Evolutionary conservation across 2,113 vertebrate species (phyloP).

Genomic region (Chlamydotis undulata): DNA sequence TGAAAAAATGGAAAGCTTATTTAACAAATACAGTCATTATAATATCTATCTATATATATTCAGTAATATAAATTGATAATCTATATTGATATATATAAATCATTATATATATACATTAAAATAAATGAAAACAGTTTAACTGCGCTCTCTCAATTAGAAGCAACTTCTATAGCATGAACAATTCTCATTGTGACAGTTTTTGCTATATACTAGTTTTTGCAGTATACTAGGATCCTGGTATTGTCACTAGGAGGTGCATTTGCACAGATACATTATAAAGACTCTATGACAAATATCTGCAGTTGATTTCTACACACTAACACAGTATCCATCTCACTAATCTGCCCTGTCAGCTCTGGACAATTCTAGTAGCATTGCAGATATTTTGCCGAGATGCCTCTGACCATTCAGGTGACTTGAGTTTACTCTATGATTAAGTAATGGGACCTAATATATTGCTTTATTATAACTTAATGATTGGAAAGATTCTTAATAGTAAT

Average conservation of each 20-base stretch:
- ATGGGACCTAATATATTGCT: not conserved
- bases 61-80: no score
- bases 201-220: not conserved
- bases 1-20: not conserved
- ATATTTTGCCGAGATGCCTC: not conserved
- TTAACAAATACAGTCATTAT: not conserved
- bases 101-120: not conserved
- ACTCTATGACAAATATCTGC: not conserved
- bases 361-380: not conserved
- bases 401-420: not conserved
- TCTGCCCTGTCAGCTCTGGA: not conserved
- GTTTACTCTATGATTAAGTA: not conserved
- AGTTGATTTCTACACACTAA: not conserved
- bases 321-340: not conserved
- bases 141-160: constrained; percentile 30
- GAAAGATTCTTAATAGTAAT: not conserved
- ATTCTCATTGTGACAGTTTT: constrained; percentile 2
- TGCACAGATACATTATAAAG: not conserved
- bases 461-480: not conserved
- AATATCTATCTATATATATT: no score
- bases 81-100: no score
- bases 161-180: not conserved
- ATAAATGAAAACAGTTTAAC: not conserved
- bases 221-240: not conserved
- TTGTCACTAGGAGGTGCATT: not conserved